Conservation (phyloP, 2,113 vertebrate genomes). For the Sialia sialis region DNA sequence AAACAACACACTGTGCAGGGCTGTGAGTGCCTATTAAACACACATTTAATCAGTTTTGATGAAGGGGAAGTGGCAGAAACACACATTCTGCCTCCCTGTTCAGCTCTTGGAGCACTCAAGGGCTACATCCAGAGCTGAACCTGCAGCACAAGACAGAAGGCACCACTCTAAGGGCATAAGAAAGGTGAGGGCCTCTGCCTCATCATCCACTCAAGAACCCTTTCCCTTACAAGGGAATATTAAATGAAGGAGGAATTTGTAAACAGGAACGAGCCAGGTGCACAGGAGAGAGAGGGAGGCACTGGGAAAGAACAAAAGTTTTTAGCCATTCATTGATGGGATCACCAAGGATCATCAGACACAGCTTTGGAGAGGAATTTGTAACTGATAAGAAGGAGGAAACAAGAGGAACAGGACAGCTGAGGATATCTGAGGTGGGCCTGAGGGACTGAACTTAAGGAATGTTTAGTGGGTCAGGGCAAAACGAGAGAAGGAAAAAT, state of each 20-base stretch:
- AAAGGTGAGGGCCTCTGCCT: not conserved
- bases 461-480: not conserved
- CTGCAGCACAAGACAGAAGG: not conserved
- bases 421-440: not conserved
- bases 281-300: not conserved
- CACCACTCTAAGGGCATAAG: not conserved
- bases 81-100: not conserved
- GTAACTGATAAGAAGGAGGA: not conserved
- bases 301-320: not conserved
- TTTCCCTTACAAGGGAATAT: not conserved
- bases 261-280: not conserved
- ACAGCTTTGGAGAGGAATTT: not conserved
- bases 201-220: not conserved
- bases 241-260: not conserved
- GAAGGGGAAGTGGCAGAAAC: not conserved
- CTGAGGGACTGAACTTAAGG: not conserved
- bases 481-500: not conserved
- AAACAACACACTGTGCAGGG: not conserved
- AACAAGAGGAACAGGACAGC: not conserved
- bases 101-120: not conserved
- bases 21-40: not conserved
- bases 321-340: not conserved
- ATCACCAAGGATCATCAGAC: not conserved
- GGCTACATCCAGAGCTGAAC: not conserved
- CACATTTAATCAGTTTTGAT: not conserved